phyloP scores from a whole-genome alignment of 2,888 invertebrate species.

The Hypolimnas misippus region DNA sequence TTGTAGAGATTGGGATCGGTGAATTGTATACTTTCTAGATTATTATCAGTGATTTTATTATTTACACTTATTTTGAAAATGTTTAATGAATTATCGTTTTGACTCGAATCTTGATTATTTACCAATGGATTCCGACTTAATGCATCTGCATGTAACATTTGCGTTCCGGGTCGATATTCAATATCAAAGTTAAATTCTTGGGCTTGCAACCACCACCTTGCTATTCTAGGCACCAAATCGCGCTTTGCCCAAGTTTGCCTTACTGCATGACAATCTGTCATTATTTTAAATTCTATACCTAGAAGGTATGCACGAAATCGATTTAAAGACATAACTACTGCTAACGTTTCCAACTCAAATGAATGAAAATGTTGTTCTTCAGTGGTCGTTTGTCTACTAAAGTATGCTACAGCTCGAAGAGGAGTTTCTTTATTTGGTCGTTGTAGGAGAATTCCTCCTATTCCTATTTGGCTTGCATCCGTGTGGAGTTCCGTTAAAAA shows the following conservation, averaged over 20 bases:
- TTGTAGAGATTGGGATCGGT: not conserved
- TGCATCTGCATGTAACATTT: not conserved
- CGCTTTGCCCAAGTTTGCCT: constrained; percentile 1
- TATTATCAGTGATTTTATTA: not conserved
- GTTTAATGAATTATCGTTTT: too few relatives aligned
- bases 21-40: constrained; percentile 1
- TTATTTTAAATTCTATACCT: constrained; percentile 1
- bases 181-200: not conserved
- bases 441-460: too few relatives aligned
- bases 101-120: too few relatives aligned
- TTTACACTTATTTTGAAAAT: too few relatives aligned
- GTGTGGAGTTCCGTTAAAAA: too few relatives aligned
- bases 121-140: too few relatives aligned
- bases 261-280: not conserved
- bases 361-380: constrained; percentile 2
- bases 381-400: constrained; percentile 12
- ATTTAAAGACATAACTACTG: not conserved
- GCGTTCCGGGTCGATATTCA: not conserved
- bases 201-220: not conserved
- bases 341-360: not conserved
- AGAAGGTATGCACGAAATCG: not conserved
- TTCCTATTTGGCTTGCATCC: too few relatives aligned
- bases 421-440: constrained; percentile 15
- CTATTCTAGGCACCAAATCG: not conserved
- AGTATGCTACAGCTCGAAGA: constrained; percentile 11